These are phyloP conservation scores for Meloidogyne exigua DNA, from an alignment of 1,140 invertebrate species.

Conservation along the genomic window DNA sequence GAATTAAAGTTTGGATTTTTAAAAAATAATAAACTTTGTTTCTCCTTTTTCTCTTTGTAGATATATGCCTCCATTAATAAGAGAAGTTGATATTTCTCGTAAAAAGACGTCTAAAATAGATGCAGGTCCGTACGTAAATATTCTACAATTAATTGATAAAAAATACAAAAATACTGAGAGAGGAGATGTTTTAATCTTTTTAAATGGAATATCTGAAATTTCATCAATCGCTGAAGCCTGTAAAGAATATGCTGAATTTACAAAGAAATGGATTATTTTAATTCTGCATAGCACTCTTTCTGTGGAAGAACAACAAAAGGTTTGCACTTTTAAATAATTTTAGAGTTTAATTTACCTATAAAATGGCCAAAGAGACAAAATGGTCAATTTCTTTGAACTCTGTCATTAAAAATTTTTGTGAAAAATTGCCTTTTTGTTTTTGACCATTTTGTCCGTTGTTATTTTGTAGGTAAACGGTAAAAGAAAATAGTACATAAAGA, in stretches of 20 bases:
- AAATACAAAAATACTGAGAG: constrained; percentile 74
- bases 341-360: background rate
- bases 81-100: constrained; percentile 58
- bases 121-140: constrained; percentile 84
- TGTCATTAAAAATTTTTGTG: too few species aligned
- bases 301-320: constrained; percentile 88
- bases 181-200: constrained; percentile 91
- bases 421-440: too few species aligned
- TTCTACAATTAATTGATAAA: constrained; percentile 77
- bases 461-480: too few species aligned
- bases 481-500: too few species aligned
- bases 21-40: background rate
- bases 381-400: too few species aligned
- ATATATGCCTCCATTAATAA: constrained; percentile 43
- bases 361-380: too few species aligned
- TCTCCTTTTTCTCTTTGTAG: background rate
- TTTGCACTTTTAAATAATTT: constrained; percentile 10
- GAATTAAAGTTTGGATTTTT: constrained; percentile 24
- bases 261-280: constrained; percentile 86
- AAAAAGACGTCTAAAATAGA: constrained; percentile 75
- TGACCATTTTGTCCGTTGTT: too few species aligned
- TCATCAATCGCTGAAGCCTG: constrained; percentile 80
- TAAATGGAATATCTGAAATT: constrained; percentile 94
- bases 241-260: constrained; percentile 77
- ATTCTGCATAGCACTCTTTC: constrained; percentile 86